phyloP scores from a whole-genome alignment of 1,140 invertebrate species.

The Drosophila paulistorum region DNA sequence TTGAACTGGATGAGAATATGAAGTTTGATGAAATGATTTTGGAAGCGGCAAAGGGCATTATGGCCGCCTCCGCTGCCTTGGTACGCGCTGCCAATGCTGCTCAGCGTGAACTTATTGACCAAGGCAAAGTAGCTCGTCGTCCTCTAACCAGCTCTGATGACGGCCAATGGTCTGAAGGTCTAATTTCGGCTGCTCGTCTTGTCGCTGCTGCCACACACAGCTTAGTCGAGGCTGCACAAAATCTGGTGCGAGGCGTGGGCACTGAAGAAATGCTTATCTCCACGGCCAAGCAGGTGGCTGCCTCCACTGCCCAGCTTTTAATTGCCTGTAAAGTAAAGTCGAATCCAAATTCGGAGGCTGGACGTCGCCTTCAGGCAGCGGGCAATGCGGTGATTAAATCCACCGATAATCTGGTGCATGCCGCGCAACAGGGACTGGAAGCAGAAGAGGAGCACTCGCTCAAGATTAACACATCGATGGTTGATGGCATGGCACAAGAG shows the following conservation, averaged over 20 bases:
- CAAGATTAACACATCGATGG: conserved; percentile 95
- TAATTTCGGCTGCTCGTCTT: conserved; percentile 96
- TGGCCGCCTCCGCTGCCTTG: conserved; percentile 96
- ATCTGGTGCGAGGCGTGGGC: conserved; percentile 96
- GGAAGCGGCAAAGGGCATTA: conserved; percentile 98
- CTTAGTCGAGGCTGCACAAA: conserved; percentile 98
- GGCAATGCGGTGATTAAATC: conserved; percentile 99
- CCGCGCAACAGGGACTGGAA: conserved; percentile 96
- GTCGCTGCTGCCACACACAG: conserved; percentile 99
- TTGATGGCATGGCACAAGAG: conserved; percentile 96
- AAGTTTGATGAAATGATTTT: conserved; percentile 99
- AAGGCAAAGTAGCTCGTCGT: conserved; percentile 91
- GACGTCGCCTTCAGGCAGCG: conserved; percentile 95
- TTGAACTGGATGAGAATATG: conserved; percentile 95
- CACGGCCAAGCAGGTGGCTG: conserved; percentile 98
- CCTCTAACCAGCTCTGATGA: conserved; percentile 94
- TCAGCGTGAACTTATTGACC: conserved; percentile 95
- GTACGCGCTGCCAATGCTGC: conserved; percentile 98
- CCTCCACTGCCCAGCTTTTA: conserved; percentile 97
- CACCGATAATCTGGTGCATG: conserved; percentile 97
- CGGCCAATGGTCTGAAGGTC: conserved; percentile 99
- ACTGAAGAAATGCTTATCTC: conserved; percentile 98
- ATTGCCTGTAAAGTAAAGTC: conserved; percentile 99
- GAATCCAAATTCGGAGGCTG: conserved; percentile 96
- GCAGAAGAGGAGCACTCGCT: conserved; percentile 95